Evolutionary conservation across 2,113 vertebrate genomes (phyloP), one percentile per base, ranked within the genome.

Genomic region (Clarias macrocephalus): DNA sequence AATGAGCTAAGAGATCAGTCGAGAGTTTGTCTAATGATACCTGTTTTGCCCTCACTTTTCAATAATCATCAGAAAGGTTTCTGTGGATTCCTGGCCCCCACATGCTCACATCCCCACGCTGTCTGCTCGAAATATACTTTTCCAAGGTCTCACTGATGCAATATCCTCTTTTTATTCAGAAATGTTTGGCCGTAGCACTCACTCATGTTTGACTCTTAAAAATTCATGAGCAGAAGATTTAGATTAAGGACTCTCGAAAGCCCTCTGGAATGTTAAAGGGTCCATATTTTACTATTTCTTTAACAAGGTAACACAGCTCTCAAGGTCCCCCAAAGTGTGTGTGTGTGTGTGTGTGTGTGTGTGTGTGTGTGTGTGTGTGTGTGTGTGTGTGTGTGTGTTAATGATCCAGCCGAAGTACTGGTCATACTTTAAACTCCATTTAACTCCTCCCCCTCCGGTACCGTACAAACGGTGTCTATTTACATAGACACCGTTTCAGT

Each of bases 161-260:
- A 83, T 66, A 83, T 83, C 62, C 63, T 16, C 25, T 66, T 37
- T 82, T 82, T 82, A 82, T 82, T 83, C 62, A 83, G 81, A 83
- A 83, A 83, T 83, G 81, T 83, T 65, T 83, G 62, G 62, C 81
- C 62, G 57, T 59, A 57, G 25, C 77, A 52, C 81, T 28, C 62
- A 66, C 81, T 83, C 81, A n/a, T 62, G 81, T 83, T 66, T 66
- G 81, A 66, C 37, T 28, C 81, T 83, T 83, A 83, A 83, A 66
- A 83, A 83, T 83, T 66, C 12, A 83, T 83, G 81, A 83, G 62
- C 62, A 23, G 42, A 66, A 66, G 62, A 83, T 83, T 83, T 52
- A 66, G 81, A 83, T 66, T 52, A 42, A 66, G 81, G 62, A 83
- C 19, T 19, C 9, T 28, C 66, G 37, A 52, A 66, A 54, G 62